Evolutionary conservation across 92 coral and sea anemone species (phyloP).

Genomic region (Desmophyllum pertusum): DNA sequence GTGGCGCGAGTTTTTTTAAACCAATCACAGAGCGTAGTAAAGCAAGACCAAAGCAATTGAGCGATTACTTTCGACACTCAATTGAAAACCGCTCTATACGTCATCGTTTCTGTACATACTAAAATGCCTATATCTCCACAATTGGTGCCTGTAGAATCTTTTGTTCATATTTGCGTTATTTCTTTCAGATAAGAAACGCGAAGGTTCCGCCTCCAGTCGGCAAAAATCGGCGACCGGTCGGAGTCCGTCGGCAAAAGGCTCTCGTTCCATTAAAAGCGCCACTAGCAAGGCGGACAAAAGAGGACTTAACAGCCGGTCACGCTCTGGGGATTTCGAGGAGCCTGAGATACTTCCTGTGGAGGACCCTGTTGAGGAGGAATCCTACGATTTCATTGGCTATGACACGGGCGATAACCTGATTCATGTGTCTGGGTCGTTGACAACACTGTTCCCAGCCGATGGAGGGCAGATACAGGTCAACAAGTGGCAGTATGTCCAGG

Average conservation of each 20-base stretch:
- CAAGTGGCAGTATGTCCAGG: conserved; percentile 80
- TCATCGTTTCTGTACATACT: too few species aligned
- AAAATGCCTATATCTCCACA: too few species aligned
- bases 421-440: conserved; percentile 88
- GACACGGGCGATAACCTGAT: conserved; percentile 94
- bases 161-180: background rate
- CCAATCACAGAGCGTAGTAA: too few species aligned
- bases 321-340: conserved; percentile 66
- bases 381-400: conserved; percentile 88
- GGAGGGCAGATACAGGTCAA: conserved; percentile 92
- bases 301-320: conserved; percentile 65
- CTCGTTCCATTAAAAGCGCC: conserved; percentile 81
- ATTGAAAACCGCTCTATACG: too few species aligned
- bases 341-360: conserved; percentile 59
- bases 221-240: conserved; percentile 74
- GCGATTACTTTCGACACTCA: too few species aligned
- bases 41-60: too few species aligned
- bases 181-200: conserved; percentile 70
- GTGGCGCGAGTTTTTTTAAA: too few species aligned
- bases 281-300: conserved; percentile 65
- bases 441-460: conserved; percentile 91
- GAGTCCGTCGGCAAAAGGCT: conserved; percentile 80
- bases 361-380: conserved; percentile 67
- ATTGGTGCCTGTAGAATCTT: background rate
- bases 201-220: conserved; percentile 78